These are phyloP conservation scores for Drosophila ercepeae DNA, from an alignment of 1,140 invertebrate species.

Conservation along the genomic window DNA sequence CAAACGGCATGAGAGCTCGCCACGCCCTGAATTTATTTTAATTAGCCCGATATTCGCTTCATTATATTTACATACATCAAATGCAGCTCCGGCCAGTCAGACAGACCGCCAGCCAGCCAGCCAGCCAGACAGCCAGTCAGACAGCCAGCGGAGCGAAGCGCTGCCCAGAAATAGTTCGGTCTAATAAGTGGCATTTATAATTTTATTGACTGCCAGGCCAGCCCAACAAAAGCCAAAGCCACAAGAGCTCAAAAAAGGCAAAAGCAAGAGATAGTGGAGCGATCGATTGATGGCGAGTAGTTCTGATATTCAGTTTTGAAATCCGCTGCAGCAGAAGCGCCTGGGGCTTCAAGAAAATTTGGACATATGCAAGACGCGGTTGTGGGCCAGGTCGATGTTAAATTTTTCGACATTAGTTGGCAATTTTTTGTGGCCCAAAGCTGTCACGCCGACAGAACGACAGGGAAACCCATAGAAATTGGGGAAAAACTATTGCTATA, in stretches of 20 bases:
- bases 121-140: background rate
- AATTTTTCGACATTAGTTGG: conserved; percentile 73
- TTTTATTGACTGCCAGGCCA: conserved; percentile 70
- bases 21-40: conserved; percentile 73
- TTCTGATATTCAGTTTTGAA: conserved; percentile 66
- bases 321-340: conserved; percentile 71
- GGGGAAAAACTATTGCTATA: background rate
- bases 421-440: conserved; percentile 62
- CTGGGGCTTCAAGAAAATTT: conserved; percentile 41
- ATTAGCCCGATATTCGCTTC: conserved; percentile 66
- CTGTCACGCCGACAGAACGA: conserved; percentile 63
- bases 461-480: conserved; percentile 23
- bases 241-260: conserved; percentile 11
- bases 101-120: background rate
- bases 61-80: conserved; percentile 50
- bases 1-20: conserved; percentile 61
- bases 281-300: conserved; percentile 40
- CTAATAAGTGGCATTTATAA: conserved; percentile 77
- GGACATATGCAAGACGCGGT: conserved; percentile 54
- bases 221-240: conserved; percentile 11
- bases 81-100: conserved; percentile 26
- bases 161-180: conserved; percentile 59
- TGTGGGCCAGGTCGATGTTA: conserved; percentile 44
- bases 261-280: conserved; percentile 19
- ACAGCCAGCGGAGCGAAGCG: conserved; percentile 46